phyloP scores from a whole-genome alignment of 2,797 vertebrate genomes.

The Sciurus carolinensis region DNA sequence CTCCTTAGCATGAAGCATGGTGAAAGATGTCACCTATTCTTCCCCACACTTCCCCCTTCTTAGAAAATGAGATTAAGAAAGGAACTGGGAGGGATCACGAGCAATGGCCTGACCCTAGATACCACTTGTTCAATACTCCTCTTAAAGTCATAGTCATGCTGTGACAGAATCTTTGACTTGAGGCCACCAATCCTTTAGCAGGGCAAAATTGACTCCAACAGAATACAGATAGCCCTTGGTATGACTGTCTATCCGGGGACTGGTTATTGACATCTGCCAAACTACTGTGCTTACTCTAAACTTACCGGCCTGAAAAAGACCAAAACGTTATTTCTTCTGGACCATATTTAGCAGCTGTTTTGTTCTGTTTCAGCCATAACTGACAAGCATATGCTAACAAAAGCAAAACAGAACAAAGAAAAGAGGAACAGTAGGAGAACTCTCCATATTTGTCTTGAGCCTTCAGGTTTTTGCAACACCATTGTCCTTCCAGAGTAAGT shows the following conservation, averaged over 20 bases:
- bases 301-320: conserved; percentile 70
- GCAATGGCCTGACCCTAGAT: not conserved
- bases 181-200: not conserved
- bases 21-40: not conserved
- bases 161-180: not conserved
- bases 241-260: not conserved
- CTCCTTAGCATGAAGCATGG: not conserved
- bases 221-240: not conserved
- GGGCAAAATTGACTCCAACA: not conserved
- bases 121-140: not conserved
- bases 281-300: conserved; percentile 65
- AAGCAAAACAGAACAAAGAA: conserved; percentile 78
- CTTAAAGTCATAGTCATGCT: not conserved
- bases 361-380: conserved; percentile 66
- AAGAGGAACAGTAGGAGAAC: conserved; percentile 72
- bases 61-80: conserved; percentile 44
- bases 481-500: not conserved
- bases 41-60: not conserved
- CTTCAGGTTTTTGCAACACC: conserved; percentile 58
- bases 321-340: conserved; percentile 77
- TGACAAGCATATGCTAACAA: conserved; percentile 82
- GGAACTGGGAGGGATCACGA: not conserved
- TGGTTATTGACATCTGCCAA: conserved; percentile 69
- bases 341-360: conserved; percentile 80
- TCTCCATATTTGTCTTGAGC: conserved; percentile 66